Evolutionary conservation across 2,797 vertebrate species (phyloP).

Genomic region (Phoeniculus purpureus): DNA sequence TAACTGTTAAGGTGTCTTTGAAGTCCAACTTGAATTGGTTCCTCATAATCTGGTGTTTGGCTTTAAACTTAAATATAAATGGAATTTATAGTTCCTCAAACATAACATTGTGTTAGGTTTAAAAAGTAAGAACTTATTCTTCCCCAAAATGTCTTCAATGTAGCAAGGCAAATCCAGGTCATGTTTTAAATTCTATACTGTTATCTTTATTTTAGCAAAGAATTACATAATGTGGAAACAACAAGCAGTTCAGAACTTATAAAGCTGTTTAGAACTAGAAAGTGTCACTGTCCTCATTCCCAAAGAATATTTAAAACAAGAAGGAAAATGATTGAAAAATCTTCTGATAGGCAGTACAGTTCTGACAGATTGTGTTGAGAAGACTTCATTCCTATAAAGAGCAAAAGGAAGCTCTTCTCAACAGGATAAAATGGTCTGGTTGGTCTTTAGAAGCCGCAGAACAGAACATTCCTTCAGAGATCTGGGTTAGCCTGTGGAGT

Average conservation of each 20-base stretch:
- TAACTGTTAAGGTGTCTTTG: constrained; percentile 14
- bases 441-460: background rate
- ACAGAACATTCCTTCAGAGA: background rate
- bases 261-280: background rate
- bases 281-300: accelerated
- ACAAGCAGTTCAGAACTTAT: background rate
- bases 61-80: background rate
- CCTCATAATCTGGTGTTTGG: background rate
- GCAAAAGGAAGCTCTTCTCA: background rate
- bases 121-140: background rate
- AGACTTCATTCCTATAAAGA: background rate
- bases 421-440: background rate
- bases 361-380: background rate
- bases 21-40: background rate
- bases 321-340: background rate
- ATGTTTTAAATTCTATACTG: background rate
- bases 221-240: background rate
- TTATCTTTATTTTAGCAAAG: background rate
- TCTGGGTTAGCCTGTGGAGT: background rate
- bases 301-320: background rate
- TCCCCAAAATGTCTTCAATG: background rate
- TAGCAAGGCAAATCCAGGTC: background rate
- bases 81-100: background rate
- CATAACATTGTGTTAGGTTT: background rate
- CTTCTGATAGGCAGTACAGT: background rate